These are phyloP conservation scores for Theropithecus gelada DNA, from an alignment of 2,113 vertebrate genomes.

Conservation along the genomic window DNA sequence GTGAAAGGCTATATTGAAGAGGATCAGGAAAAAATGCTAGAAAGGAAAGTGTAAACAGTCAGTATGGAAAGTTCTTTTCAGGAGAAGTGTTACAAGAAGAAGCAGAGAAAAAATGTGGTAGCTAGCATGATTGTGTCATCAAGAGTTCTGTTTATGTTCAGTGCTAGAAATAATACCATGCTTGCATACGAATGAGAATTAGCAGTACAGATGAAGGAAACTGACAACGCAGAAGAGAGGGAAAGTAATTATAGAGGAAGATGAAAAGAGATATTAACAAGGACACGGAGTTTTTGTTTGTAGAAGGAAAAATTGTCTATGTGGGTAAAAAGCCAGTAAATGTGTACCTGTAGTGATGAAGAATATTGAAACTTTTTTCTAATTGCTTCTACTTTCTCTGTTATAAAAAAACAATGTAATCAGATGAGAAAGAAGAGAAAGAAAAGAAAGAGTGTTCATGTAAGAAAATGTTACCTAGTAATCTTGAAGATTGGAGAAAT, in stretches of 20 bases:
- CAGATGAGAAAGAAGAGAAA: background rate
- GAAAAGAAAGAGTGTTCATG: background rate
- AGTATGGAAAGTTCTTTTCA: background rate
- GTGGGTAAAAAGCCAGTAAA: background rate
- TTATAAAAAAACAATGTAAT: background rate
- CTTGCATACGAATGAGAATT: background rate
- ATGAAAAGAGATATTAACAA: background rate
- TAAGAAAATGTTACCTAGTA: background rate
- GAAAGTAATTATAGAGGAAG: background rate
- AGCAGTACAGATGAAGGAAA: background rate
- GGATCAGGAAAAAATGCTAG: background rate
- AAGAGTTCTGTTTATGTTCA: background rate
- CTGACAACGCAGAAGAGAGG: background rate
- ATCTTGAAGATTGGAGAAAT: background rate
- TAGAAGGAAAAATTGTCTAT: background rate
- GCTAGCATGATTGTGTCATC: background rate
- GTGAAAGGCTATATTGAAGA: background rate
- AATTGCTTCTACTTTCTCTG: background rate
- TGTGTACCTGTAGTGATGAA: background rate
- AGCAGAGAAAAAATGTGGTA: background rate
- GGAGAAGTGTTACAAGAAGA: background rate
- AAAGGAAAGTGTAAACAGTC: background rate
- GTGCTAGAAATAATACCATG: background rate
- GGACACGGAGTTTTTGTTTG: background rate
- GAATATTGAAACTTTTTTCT: background rate